A percentile compares a stretch with the other conserved stretches of the same genome.
These are phyloP conservation scores for Vanessa atalanta DNA, from an alignment of 1,140 invertebrate species.

Conservation along the genomic window DNA sequence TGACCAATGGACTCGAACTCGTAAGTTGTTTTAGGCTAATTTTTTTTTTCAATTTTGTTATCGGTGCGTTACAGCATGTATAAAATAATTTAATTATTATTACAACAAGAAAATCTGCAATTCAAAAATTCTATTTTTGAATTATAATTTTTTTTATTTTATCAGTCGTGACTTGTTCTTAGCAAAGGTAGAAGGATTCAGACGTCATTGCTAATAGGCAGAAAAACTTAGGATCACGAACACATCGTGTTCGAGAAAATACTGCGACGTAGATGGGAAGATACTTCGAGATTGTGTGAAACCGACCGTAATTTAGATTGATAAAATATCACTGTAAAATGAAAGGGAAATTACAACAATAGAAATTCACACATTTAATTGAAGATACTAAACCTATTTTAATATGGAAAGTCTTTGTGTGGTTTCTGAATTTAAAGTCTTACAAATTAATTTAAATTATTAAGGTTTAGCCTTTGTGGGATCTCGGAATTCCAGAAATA, in stretches of 20 bases:
- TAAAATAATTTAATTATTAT: no score
- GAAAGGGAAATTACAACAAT: conserved; percentile 1
- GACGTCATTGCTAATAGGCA: conserved; percentile 23
- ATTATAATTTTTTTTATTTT: no score
- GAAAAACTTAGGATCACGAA: conserved; percentile 24
- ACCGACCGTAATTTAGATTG: not conserved
- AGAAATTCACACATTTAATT: conserved; percentile 5
- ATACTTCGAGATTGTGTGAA: not conserved
- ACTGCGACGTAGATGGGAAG: conserved; percentile 21
- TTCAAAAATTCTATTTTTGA: no score
- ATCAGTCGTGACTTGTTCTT: conserved; percentile 10
- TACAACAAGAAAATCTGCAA: no score
- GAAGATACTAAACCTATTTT: conserved; percentile 1
- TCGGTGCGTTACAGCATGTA: no score
- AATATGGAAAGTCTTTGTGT: not conserved
- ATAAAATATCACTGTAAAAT: not conserved
- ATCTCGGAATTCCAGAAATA: no score
- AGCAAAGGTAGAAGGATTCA: not conserved
- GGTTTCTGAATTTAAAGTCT: no score
- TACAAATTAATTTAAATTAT: no score
- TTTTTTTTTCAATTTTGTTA: no score
- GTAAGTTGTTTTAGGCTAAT: no score
- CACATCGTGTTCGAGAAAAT: conserved; percentile 25
- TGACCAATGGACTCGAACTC: no score
- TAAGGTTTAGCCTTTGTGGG: no score